Conservation (phyloP, 2,797 vertebrate species). For the Orientallactaga sibirica region DNA sequence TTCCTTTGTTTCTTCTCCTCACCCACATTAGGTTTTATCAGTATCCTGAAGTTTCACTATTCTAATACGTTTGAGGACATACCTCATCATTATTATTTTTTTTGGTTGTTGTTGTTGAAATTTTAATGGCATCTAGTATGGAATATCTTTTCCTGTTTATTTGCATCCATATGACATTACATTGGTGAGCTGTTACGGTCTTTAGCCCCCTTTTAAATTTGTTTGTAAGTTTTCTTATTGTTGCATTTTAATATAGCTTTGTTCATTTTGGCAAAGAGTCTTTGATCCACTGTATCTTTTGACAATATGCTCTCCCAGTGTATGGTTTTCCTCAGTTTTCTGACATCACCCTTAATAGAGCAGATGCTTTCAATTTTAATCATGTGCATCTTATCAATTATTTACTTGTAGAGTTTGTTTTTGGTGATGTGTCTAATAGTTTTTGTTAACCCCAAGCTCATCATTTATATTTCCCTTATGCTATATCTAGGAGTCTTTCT, state of each 20-base stretch:
- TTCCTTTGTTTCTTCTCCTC: neutral
- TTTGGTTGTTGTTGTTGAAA: neutral
- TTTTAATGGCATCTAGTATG: neutral
- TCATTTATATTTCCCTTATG: neutral
- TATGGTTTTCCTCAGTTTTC: constrained; percentile 35
- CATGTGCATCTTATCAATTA: neutral
- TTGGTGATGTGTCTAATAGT: constrained; percentile 16
- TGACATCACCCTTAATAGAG: neutral
- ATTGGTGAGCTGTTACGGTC: neutral
- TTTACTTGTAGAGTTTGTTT: neutral
- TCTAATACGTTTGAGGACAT: neutral
- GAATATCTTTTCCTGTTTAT: neutral
- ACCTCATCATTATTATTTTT: constrained; percentile 18
- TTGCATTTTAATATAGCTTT: constrained; percentile 21
- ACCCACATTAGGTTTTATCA: neutral
- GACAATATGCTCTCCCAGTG: constrained; percentile 6
- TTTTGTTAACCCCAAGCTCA: neutral
- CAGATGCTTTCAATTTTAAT: constrained; percentile 43
- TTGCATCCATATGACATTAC: neutral
- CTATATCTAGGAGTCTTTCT: constrained; percentile 37
- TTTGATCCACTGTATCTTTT: neutral
- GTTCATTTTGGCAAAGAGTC: neutral
- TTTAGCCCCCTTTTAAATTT: neutral
- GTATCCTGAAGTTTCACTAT: neutral
- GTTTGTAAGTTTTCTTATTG: neutral